Base-by-base conservation (phyloP, 2,888 invertebrate species). In the Fissipunctia ypsillon region DNA sequence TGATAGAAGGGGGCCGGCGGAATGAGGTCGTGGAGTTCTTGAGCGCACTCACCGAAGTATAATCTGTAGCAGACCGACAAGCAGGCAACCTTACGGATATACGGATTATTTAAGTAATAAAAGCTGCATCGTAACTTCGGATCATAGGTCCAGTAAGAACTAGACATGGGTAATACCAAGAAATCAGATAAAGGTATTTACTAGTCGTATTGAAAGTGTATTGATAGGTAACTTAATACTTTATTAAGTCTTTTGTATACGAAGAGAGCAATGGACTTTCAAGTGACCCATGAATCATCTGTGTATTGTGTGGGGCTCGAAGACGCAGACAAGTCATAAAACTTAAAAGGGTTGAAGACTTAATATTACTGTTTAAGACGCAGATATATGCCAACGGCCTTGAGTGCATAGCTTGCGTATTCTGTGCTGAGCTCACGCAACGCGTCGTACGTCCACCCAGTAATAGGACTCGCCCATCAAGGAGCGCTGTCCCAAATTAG, bases 201-300 rank as follows among this genome's bases (percentile, higher is more conserved):
- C 41, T 74, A 22, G 7, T 10, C 41, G 16, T n/a, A 43, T 57
- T 28, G 19, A 69, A 50, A 16, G 14, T n/a, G 35, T n/a, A 69
- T 50, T 35, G 31, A 78, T 35, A 7, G n/a, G 69, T 43, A 78
- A 74, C 35, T 78, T 57, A 69, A 69, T 78, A 75, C 43, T 59
- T n/a, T 14, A 43, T 14, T 19, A 50, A 43, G n/a, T 5, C 43
- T 59, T 59, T 70, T 75, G 38, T 59, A 22, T 28, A 16, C n/a
- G 6, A 28, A 50, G 25, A 48, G 74, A 45, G 71, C 78, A 70
- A 45, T 69, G 57, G 10, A 59, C 74, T 19, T 9, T 22, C 19
- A 59, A 78, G 35, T 59, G 50, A 9, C 28, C n/a, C 38, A 50
- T 50, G 57, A 78, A 19, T 69, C 43, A 59, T 59, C 22, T 59